Percentiles rank a stretch among this genome's conserved stretches.
phyloP scores from a whole-genome alignment of 2,113 vertebrate genomes.

The Syngnathus scovelli region DNA sequence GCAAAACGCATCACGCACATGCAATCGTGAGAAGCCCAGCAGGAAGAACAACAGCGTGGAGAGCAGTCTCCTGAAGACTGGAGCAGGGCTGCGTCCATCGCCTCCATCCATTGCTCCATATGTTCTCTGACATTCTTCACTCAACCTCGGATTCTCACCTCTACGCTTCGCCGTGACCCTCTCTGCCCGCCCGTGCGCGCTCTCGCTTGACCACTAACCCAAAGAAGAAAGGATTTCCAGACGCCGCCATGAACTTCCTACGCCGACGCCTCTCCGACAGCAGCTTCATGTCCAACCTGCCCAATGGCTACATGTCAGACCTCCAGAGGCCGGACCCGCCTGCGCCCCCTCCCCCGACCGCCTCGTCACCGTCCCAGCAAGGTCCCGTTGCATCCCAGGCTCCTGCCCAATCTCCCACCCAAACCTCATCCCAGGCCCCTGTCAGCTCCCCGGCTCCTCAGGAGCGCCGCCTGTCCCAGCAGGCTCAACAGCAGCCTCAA shows the following conservation, averaged over 20 bases:
- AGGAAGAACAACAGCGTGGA: conserved; percentile 54
- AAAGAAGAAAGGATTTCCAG: conserved; percentile 31
- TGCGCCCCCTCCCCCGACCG: conserved; percentile 61
- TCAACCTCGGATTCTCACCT: conserved; percentile 32
- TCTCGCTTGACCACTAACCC: conserved; percentile 14
- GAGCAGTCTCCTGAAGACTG: conserved; percentile 61
- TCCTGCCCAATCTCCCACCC: conserved; percentile 57
- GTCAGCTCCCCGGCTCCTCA: conserved; percentile 48
- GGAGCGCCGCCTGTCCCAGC: conserved; percentile 47
- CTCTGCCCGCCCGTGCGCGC: background rate
- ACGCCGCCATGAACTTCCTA: conserved; percentile 90
- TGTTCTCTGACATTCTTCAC: conserved; percentile 39
- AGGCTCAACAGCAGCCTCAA: conserved; percentile 50
- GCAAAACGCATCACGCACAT: conserved; percentile 35
- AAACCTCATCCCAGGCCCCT: conserved; percentile 44
- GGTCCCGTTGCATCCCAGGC: conserved; percentile 59
- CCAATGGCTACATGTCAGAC: conserved; percentile 95
- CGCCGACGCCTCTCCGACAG: conserved; percentile 93
- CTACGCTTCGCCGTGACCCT: background rate
- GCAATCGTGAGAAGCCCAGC: conserved; percentile 39
- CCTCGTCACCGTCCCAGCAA: conserved; percentile 63
- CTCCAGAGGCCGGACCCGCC: conserved; percentile 79
- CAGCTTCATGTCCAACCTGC: conserved; percentile 95
- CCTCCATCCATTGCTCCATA: conserved; percentile 35
- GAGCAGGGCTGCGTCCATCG: conserved; percentile 50